Base-by-base conservation (phyloP, 2,797 vertebrate species). In the Pempheris klunzingeri region DNA sequence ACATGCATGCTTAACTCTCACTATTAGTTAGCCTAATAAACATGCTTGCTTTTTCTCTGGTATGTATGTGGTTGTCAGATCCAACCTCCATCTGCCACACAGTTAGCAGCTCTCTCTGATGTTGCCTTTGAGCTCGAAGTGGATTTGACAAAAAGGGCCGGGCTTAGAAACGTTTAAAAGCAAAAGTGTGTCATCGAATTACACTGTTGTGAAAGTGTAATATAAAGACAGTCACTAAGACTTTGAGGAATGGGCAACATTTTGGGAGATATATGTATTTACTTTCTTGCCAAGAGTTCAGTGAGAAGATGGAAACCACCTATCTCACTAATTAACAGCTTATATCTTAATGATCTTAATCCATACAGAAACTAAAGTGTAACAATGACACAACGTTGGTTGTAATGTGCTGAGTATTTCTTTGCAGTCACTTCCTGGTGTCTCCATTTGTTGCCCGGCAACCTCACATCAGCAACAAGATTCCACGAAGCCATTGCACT, bases 1-100 rank as follows among this genome's bases (percentile, higher is more conserved):
- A 65, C 70, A 63, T 78, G 80, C 59, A 60, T 7, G 3, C 79
- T 76, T 64, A 83, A 93, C 89, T 92, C 90, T 93, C 91, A 91
- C 91, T 92, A 57, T 90, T 86, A 74, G 66, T 63, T 54, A 49
- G 32, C n/a, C 82, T 74, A 75, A 88, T 90, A 88, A 90, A 92
- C 80, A 87, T 61, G 69, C 63, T 61, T 72, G 53, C 59, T 74
- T 82, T 84, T 59, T 83, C 70, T 80, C 77, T 91, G 88, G 86
- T 82, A 88, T 87, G 87, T 73, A 18, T 82, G 86, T 2, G 71
- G 84, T 80, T 65, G 47, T 82, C 61, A 86, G 64, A 82, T 74
- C 77, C 63, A 65, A 43, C 69, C 69, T 78, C 71, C 80, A 83
- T 89, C 80, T 89, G 72, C 62, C 76, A 32, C 60, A 20, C 54